phyloP scores from a whole-genome alignment of 2,113 vertebrate genomes.

The Passer domesticus region DNA sequence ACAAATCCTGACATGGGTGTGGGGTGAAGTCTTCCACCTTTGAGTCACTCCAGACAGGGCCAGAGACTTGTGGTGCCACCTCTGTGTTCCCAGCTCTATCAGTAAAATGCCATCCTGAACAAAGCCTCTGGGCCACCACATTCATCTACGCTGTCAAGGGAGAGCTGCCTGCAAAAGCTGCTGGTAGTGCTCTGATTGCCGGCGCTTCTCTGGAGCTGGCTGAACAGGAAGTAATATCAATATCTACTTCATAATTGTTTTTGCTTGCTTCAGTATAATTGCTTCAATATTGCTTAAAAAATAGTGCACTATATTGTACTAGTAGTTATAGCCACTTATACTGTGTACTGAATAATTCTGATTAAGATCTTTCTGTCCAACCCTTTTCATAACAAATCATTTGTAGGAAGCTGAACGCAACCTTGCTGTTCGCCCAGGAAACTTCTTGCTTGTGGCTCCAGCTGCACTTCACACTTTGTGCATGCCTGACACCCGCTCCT shows the following conservation, averaged over 20 bases:
- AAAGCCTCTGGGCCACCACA: background rate
- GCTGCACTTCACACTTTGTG: background rate
- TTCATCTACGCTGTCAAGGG: too few relatives aligned
- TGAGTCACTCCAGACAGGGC: background rate
- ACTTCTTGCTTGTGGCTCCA: background rate
- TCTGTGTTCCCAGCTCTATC: background rate
- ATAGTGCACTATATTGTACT: background rate
- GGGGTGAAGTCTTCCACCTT: background rate
- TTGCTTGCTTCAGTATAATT: background rate
- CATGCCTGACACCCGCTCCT: background rate
- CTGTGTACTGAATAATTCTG: background rate
- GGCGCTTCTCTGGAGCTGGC: background rate
- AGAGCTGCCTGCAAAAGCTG: background rate
- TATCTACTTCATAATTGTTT: background rate
- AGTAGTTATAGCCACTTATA: background rate
- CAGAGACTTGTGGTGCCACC: background rate
- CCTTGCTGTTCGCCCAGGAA: background rate
- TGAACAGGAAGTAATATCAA: background rate
- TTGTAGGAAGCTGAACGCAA: background rate
- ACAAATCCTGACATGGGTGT: background rate
- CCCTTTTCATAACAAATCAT: background rate
- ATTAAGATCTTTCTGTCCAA: background rate
- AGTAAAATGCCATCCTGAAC: background rate
- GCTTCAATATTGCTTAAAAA: background rate
- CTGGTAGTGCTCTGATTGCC: too few relatives aligned